Evolutionary conservation across 1,140 invertebrate genomes (phyloP).

Genomic region (Aphelinus certus): DNA sequence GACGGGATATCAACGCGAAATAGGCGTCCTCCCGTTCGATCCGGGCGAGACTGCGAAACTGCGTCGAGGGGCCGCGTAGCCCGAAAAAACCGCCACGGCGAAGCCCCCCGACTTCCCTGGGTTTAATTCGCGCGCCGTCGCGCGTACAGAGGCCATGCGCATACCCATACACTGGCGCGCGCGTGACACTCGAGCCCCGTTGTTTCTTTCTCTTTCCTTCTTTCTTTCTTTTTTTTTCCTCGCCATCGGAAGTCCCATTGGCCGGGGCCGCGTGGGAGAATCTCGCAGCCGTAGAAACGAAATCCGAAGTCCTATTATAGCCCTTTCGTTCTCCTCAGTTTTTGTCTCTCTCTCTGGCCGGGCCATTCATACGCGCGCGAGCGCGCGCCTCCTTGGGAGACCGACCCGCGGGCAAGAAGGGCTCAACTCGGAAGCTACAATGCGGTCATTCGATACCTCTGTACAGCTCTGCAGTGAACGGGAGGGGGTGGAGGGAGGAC

Average conservation of each 20-base stretch:
- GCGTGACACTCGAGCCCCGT: no score
- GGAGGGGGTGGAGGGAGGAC: constrained; percentile 24
- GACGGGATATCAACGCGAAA: no score
- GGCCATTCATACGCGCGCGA: not conserved
- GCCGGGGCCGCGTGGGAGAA: not conserved
- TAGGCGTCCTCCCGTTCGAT: no score
- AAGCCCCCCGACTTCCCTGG: not conserved
- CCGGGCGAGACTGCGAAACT: no score
- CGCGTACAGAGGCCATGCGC: no score
- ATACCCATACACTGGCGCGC: no score
- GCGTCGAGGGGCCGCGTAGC: no score
- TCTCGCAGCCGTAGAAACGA: constrained; percentile 34
- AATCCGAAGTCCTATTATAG: constrained; percentile 28
- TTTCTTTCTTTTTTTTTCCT: not conserved
- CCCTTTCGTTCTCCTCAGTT: not conserved
- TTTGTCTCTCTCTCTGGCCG: not conserved
- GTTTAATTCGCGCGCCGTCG: not conserved
- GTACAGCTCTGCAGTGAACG: not conserved
- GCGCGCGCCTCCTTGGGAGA: not conserved
- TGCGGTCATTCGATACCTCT: constrained; percentile 31
- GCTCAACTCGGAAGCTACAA: constrained; percentile 22
- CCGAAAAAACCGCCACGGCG: no score
- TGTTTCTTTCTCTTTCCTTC: no score
- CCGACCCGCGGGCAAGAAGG: not conserved
- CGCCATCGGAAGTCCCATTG: constrained; percentile 11